Percentiles rank a stretch among this genome's conserved stretches.
Evolutionary conservation across 1,140 invertebrate species (phyloP).

Genomic region (Drosophila lini): DNA sequence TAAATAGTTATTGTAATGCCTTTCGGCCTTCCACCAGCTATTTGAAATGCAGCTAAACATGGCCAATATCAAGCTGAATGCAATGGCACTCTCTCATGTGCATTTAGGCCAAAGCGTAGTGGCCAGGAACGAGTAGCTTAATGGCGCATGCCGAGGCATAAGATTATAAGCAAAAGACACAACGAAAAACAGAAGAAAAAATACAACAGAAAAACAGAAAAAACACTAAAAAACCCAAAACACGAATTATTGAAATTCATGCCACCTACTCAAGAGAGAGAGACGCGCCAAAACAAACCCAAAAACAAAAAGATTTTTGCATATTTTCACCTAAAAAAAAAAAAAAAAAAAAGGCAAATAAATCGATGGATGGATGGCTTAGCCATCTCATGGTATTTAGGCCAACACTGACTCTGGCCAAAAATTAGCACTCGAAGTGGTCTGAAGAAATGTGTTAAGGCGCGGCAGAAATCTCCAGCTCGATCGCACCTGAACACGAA

Average conservation of each 20-base stretch:
- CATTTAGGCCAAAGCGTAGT: conserved; percentile 10
- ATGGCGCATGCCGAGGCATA: conserved; percentile 21
- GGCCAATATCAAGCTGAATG: conserved; percentile 11
- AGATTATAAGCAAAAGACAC: conserved; percentile 12
- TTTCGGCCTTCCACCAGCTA: conserved; percentile 1
- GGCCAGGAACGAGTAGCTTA: conserved; percentile 7
- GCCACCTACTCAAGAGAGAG: conserved; percentile 35
- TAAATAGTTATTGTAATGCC: not conserved
- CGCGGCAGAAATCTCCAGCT: conserved; percentile 61
- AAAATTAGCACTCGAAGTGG: conserved; percentile 56
- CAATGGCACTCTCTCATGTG: conserved; percentile 14
- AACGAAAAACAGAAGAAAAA: not conserved
- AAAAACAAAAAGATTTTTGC: conserved; percentile 33
- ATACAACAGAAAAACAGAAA: conserved; percentile 8
- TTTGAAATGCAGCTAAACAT: not conserved
- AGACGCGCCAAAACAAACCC: conserved; percentile 18
- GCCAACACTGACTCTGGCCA: conserved; percentile 31
- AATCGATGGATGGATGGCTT: conserved; percentile 27
- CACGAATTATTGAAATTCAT: conserved; percentile 54
- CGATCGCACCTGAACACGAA: conserved; percentile 50
- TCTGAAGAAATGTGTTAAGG: conserved; percentile 62
- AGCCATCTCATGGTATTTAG: conserved; percentile 55
- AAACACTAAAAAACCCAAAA: conserved; percentile 21
- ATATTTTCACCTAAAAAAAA: conserved; percentile 62
- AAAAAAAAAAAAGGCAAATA: not conserved